Evolutionary conservation across 1,140 invertebrate genomes (phyloP).

Genomic region (Cataglyphis hispanica): DNA sequence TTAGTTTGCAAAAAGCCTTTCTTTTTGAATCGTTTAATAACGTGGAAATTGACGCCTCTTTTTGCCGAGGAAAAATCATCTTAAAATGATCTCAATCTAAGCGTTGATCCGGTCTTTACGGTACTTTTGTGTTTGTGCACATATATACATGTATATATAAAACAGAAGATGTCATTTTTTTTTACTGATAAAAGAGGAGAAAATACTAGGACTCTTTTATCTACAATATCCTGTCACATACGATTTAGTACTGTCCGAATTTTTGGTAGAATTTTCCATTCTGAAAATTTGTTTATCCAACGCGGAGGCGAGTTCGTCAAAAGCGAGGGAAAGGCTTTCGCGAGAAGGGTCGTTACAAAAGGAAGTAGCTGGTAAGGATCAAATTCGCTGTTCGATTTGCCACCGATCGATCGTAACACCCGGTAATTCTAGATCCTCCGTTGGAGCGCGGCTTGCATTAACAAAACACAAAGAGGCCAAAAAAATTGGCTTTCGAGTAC

Average conservation of each 20-base stretch:
- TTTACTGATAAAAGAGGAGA: not conserved
- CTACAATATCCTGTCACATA: not conserved
- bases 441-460: conserved; percentile 45
- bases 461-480: not conserved
- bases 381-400: conserved; percentile 54
- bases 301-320: not conserved
- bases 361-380: conserved; percentile 36
- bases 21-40: no score
- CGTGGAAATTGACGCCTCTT: no score
- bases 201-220: not conserved
- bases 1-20: no score
- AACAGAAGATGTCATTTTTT: not conserved
- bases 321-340: conserved; percentile 37
- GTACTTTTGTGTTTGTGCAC: not conserved
- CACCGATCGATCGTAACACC: conserved; percentile 50
- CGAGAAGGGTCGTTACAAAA: conserved; percentile 33
- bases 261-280: conserved; percentile 8
- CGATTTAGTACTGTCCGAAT: not conserved
- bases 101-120: no score
- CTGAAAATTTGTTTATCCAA: conserved; percentile 44
- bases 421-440: conserved; percentile 54
- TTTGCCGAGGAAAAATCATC: no score
- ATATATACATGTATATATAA: not conserved
- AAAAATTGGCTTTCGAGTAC: conserved; percentile 37
- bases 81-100: no score